Evolutionary conservation across 2,888 invertebrate genomes (phyloP).

Genomic region (Xanthorhoe designata): DNA sequence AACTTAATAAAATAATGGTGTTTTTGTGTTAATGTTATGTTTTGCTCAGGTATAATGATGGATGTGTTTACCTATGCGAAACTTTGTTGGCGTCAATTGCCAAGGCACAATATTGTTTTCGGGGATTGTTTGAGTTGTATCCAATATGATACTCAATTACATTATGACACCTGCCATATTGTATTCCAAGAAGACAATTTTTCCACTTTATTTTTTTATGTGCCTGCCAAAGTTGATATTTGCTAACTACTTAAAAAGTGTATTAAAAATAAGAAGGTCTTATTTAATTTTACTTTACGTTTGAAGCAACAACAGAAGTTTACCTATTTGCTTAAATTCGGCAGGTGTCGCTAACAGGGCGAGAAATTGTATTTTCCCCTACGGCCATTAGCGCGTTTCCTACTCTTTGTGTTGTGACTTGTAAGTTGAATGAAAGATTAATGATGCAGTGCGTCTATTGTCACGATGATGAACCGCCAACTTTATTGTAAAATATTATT

Average conservation of each 20-base stretch:
- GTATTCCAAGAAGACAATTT: background rate
- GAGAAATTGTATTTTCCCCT: conserved; percentile 75
- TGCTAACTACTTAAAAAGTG: background rate
- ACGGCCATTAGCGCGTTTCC: conserved; percentile 74
- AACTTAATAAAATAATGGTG: background rate
- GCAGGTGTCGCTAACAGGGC: conserved; percentile 54
- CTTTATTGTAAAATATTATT: conserved; percentile 18
- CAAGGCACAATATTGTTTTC: background rate
- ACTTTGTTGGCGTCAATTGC: background rate
- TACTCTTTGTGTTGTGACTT: conserved; percentile 62
- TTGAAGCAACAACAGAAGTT: background rate
- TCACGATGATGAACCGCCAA: conserved; percentile 65
- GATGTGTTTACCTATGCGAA: conserved; percentile 1
- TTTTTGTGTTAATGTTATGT: background rate
- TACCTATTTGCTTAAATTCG: conserved; percentile 32
- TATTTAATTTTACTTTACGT: no score
- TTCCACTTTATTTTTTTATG: no score
- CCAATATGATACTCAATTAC: background rate
- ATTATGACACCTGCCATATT: background rate
- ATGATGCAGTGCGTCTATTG: conserved; percentile 67
- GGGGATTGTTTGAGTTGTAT: background rate
- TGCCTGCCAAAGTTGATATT: background rate
- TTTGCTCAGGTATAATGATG: background rate
- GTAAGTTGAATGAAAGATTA: conserved; percentile 77
- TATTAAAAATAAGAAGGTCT: no score